Evolutionary conservation across 2,113 vertebrate genomes (phyloP).

Genomic region (Amphiprion percula): DNA sequence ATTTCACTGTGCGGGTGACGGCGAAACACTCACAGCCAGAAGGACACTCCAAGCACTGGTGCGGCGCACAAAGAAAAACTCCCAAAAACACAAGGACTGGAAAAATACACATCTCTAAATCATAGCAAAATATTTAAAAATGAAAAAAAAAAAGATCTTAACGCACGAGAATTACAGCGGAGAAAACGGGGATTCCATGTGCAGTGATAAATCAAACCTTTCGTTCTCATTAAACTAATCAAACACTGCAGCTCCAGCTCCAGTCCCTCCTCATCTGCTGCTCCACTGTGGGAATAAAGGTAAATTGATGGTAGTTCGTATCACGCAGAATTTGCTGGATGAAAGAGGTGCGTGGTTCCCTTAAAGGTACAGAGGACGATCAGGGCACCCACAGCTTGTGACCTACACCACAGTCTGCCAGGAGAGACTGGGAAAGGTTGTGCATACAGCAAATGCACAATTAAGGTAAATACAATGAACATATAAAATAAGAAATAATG

Average conservation of each 20-base stretch:
- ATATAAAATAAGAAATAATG: conserved; percentile 36
- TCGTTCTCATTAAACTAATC: conserved; percentile 13
- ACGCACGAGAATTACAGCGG: neutral
- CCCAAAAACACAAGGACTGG: conserved; percentile 57
- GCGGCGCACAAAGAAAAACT: conserved; percentile 63
- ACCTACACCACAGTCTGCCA: conserved; percentile 48
- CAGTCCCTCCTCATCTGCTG: conserved; percentile 59
- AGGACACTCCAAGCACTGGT: conserved; percentile 76
- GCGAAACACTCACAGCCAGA: conserved; percentile 83
- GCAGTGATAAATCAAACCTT: conserved; percentile 7
- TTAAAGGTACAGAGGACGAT: conserved; percentile 81
- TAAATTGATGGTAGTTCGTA: conserved; percentile 71
- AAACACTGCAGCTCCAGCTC: conserved; percentile 34
- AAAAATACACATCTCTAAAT: conserved; percentile 73
- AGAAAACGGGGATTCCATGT: neutral
- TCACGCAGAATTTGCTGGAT: conserved; percentile 61
- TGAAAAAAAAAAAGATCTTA: neutral
- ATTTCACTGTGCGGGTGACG: conserved; percentile 79
- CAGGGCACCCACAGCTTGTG: conserved; percentile 39
- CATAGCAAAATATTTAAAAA: neutral
- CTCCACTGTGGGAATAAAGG: conserved; percentile 68
- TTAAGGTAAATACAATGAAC: neutral
- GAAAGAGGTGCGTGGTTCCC: conserved; percentile 66
- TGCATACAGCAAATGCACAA: neutral
- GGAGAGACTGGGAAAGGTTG: neutral